A percentile compares a stretch with the other conserved stretches of the same genome.
Evolutionary conservation across 2,113 vertebrate genomes (phyloP).

Genomic region (Pithys albifrons): DNA sequence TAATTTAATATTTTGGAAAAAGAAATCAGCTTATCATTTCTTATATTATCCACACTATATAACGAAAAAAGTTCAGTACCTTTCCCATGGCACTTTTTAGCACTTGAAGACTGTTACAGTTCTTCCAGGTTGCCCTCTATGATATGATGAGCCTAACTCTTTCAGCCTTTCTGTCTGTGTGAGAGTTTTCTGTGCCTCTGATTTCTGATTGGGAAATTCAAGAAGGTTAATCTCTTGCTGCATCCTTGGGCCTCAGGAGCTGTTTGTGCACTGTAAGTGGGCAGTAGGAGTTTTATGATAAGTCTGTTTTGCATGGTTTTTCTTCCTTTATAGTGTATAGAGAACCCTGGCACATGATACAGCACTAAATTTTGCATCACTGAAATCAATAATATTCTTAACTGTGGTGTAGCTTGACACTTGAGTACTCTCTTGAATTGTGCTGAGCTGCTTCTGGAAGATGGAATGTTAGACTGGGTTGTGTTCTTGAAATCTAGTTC

Average conservation of each 20-base stretch:
- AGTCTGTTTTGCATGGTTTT: background rate
- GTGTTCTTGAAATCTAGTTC: background rate
- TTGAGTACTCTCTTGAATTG: background rate
- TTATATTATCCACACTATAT: background rate
- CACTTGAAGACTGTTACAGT: background rate
- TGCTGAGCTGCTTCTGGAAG: background rate
- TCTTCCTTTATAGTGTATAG: background rate
- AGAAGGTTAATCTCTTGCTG: background rate
- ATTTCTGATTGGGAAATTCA: background rate
- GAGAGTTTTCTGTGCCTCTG: background rate
- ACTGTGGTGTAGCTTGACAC: background rate
- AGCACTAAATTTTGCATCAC: background rate
- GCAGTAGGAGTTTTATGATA: background rate
- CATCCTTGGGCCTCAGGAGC: background rate
- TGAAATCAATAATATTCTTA: background rate
- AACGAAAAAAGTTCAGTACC: background rate
- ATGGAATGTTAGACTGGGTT: background rate
- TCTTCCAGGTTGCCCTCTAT: background rate
- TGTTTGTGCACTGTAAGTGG: background rate
- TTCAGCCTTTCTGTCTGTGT: background rate
- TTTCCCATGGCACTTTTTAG: background rate
- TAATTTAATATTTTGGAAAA: background rate
- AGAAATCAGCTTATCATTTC: background rate
- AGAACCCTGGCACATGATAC: background rate
- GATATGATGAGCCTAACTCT: accelerated